Base-by-base conservation (phyloP, 2,797 vertebrate genomes). In the Erpetoichthys calabaricus region DNA sequence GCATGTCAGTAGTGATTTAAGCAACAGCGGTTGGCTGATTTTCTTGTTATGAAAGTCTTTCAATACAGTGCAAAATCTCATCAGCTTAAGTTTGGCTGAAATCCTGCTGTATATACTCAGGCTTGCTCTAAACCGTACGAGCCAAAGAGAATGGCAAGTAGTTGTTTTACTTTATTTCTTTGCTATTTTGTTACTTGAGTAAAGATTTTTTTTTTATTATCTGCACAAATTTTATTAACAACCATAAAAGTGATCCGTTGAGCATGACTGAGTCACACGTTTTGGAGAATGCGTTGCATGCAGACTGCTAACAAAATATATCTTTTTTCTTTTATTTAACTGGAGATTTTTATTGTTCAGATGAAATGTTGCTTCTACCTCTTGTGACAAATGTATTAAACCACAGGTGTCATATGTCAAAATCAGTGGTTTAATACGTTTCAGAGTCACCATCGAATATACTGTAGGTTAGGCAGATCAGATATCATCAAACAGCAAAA, bases 391-490 rank as follows among this genome's bases (percentile, higher is more conserved):
- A 54, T 41, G 41, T 42, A 42, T 41, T 54, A 54, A 54, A 42
- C 53, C 41, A 42, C 7, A 7, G 25, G 10, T 6, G 41, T 49
- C 25, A 25, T 25, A 54, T 42, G 7, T 7, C n/a, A 41, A 54
- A 42, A 4, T 43, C 53, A 25, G 53, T 54, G 6, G 53, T 54
- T 54, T 54, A 42, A 43, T 42, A 41, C 42, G 53, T 54, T 54
- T 54, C 44, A 41, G 4, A 8, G 44, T 49, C 7, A 49, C 62
- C 41, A 42, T 66, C 5, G 25, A 41, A 49, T 57, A 47, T 42
- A 8, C 56, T 57, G 67, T 78, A 75, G 75, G 74, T 76, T 74
- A 78, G 62, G 64, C 68, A 53, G 62, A 71, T 75, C 72, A 71
- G 63, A 72, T 50, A 65, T 54, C 5, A 25, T 54, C 8, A 41